Conservation (phyloP, 2,113 vertebrate genomes). For the Xenopus laevis region DNA sequence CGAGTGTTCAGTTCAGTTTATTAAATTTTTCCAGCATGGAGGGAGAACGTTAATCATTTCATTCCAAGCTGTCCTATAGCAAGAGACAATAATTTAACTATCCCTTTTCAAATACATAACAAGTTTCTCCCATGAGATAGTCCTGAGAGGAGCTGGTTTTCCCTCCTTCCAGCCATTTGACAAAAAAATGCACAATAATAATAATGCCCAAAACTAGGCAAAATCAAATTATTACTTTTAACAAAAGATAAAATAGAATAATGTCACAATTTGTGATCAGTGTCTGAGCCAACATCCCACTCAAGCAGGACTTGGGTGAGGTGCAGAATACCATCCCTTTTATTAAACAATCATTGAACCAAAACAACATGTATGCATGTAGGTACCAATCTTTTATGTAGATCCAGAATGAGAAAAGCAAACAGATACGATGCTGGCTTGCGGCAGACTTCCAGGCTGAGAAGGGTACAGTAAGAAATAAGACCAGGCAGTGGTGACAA, state of each 20-base stretch:
- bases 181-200: conserved; percentile 54
- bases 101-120: conserved; percentile 83
- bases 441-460: conserved; percentile 16
- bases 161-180: conserved; percentile 49
- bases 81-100: conserved; percentile 80
- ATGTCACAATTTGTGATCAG: conserved; percentile 50
- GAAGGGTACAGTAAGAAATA: neutral
- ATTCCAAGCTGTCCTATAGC: conserved; percentile 61
- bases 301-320: conserved; percentile 57
- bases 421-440: conserved; percentile 17
- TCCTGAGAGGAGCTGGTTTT: conserved; percentile 66
- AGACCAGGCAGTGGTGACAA: conserved; percentile 12
- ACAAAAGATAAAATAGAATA: conserved; percentile 47
- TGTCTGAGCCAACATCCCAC: conserved; percentile 51
- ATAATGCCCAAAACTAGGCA: conserved; percentile 61
- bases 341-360: conserved; percentile 63
- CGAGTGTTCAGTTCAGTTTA: conserved; percentile 52
- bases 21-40: conserved; percentile 68
- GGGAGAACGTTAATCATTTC: conserved; percentile 50
- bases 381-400: neutral
- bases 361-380: neutral
- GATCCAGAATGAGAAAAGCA: neutral
- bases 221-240: conserved; percentile 44
- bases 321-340: conserved; percentile 80
- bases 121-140: conserved; percentile 55